Base-by-base conservation (phyloP, 2,888 invertebrate species). In the Amphipoea lucens region DNA sequence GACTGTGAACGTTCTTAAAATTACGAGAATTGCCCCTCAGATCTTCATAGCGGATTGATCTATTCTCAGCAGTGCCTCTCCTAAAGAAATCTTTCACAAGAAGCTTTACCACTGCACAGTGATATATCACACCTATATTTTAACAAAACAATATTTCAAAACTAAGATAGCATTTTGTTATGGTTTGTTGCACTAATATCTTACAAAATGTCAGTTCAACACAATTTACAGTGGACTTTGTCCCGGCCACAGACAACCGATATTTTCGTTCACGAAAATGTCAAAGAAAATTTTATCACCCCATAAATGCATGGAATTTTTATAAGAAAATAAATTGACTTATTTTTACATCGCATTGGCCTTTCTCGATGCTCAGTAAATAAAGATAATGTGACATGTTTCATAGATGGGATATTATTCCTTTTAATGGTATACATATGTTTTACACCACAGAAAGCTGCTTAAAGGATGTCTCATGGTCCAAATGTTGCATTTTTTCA, bases 261-360 rank as follows among this genome's bases (percentile, higher is more conserved):
- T 87, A 87, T 88, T 87, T 83, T 81, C 79, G 87, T 79, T 78
- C 69, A 87, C 84, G 70, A 88, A 87, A 88, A 87, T 81, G 87
- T 87, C 78, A 81, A 83, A 81, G 76, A 77, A 85, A 75, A 86
- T 83, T 77, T 83, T 78, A 88, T 87, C 78, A 75, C 70, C 81
- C 74, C 70, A 81, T 87, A 88, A 88, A 88, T 87, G 84, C 87
- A 87, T 80, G 87, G 84, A 78, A 77, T 88, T 84, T 87, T 84
- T 84, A 81, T 83, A 79, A 88, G 84, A 83, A 86, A 87, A 84
- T 86, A 78, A 83, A 87, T 86, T 81, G 83, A 83, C 76, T 86
- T 82, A 75, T 78, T 78, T 80, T 45, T 63, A 78, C n/a, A 74
- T 60, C 67, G 40, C 68, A 66, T 79, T 83, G 62, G 72, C 74